A percentile compares a stretch with the other conserved stretches of the same genome.
These are phyloP conservation scores for Dromius quadrimaculatus DNA, from an alignment of 2,888 invertebrate genomes.

Conservation along the genomic window DNA sequence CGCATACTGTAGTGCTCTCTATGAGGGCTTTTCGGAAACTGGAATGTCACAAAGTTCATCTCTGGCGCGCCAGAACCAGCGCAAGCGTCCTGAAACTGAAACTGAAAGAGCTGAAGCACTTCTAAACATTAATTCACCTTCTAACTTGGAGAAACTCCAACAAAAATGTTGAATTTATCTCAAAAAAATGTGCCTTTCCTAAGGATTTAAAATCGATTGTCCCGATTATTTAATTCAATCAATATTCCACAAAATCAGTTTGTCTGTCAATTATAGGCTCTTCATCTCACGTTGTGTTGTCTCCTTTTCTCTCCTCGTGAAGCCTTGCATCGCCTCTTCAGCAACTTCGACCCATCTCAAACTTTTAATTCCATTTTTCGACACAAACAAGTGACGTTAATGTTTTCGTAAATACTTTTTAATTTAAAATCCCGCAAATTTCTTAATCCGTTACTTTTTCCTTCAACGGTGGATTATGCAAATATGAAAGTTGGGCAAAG, in stretches of 20 bases:
- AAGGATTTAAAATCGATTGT: too few species aligned
- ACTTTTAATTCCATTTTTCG: constrained; percentile 50
- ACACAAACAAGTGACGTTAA: constrained; percentile 49
- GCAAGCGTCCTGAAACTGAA: constrained; percentile 27
- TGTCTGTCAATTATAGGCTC: too few species aligned
- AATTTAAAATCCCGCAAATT: constrained; percentile 52
- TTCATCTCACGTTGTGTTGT: constrained; percentile 9
- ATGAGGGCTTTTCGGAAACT: constrained; percentile 58
- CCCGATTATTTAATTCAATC: too few species aligned
- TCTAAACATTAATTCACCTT: too few species aligned
- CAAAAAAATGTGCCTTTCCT: too few species aligned
- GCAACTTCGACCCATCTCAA: constrained; percentile 7
- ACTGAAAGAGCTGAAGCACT: constrained; percentile 7
- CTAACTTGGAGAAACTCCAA: too few species aligned
- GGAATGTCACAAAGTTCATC: constrained; percentile 55
- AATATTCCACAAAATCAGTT: too few species aligned
- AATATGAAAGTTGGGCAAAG: constrained; percentile 41
- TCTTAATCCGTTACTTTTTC: constrained; percentile 51
- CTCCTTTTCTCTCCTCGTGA: constrained; percentile 1
- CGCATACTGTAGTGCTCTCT: constrained; percentile 54
- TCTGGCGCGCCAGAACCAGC: constrained; percentile 25
- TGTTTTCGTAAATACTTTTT: constrained; percentile 52
- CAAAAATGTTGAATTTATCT: too few species aligned
- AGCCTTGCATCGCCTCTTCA: constrained; percentile 17
- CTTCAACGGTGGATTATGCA: constrained; percentile 47